Base-by-base conservation (phyloP, 2,797 vertebrate species). In the Tokudaia tokunoshimensis region DNA sequence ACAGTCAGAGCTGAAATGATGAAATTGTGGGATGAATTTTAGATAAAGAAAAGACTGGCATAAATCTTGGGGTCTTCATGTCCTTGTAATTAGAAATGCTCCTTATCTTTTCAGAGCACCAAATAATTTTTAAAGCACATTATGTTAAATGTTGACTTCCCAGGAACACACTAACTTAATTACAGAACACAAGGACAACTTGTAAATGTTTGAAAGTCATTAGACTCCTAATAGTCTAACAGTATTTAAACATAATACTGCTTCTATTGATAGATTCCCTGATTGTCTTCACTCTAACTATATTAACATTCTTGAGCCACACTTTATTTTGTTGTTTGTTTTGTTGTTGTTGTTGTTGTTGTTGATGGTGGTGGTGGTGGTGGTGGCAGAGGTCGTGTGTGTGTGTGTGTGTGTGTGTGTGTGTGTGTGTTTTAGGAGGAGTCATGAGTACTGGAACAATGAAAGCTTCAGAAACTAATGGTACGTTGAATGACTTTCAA, bases 1-100 rank as follows among this genome's bases (percentile, higher is more conserved):
- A 87, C 4, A 96, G 86, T 85, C 96, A 92, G 74, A 74, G 52
- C n/a, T 44, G 17, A 61, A 57, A 90, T 92, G 88, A 63, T 94
- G 89, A 95, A 95, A 91, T 31, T 89, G 70, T 90, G 26, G 82
- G n/a, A 91, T 52, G 65, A 93, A 90, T 92, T 83, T 95, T 79
- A 92, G 86, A 94, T 85, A 94, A 91, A 92, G 26, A 85, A 34
- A 34, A 95, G 67, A 84, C 37, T 95, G 76, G 15, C 72, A 84
- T 82, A 91, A 94, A 96, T 90, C 76, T 61, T 93, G 29, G 24
- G 24, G 34, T 95, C 72, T 84, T 79, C 86, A 44, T 85, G 11
- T 11, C 9, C 83, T 92, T 89, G 61, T 44, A n/a, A 75, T 93
- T 82, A 65, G 63, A 96, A 87, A 82, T 24, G 19, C 9, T 59